A percentile compares a stretch with the other conserved stretches of the same genome.
These are phyloP conservation scores for Heliconius ismenius DNA, from an alignment of 2,888 invertebrate genomes.

Conservation along the genomic window DNA sequence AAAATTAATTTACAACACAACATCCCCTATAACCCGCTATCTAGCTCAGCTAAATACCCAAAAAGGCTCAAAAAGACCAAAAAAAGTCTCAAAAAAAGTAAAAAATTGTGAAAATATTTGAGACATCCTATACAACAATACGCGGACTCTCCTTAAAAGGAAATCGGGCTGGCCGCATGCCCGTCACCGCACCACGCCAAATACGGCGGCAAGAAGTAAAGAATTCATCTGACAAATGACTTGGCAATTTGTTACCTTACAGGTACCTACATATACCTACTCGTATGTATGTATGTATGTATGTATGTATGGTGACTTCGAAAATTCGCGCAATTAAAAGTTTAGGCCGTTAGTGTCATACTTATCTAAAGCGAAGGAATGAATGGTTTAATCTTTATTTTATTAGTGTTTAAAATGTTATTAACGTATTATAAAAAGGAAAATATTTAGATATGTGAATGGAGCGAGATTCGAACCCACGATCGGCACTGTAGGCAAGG, in stretches of 20 bases:
- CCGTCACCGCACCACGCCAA: slow-evolving; percentile 65
- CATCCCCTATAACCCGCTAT: background rate
- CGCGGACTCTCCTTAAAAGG: slow-evolving; percentile 63
- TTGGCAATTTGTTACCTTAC: slow-evolving; percentile 69
- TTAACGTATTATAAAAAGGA: background rate
- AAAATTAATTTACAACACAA: background rate
- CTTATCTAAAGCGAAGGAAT: background rate
- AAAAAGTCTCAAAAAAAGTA: background rate
- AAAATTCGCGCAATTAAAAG: slow-evolving; percentile 43
- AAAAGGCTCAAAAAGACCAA: background rate
- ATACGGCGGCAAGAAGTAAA: slow-evolving; percentile 70
- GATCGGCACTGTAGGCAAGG: too few species aligned
- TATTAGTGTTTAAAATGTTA: background rate
- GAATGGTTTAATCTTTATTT: background rate
- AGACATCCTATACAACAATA: slow-evolving; percentile 58
- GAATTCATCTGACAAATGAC: slow-evolving; percentile 77
- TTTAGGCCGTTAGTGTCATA: slow-evolving; percentile 21
- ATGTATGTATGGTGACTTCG: slow-evolving; percentile 40
- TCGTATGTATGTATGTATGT: too few species aligned
- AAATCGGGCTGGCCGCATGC: slow-evolving; percentile 52
- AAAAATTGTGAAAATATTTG: slow-evolving; percentile 38
- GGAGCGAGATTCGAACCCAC: too few species aligned
- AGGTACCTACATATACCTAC: slow-evolving; percentile 43
- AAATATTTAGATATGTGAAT: too few species aligned
- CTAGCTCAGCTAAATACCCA: background rate